Evolutionary conservation across 2,113 vertebrate species (phyloP), one percentile per base, ranked within the genome.

Genomic region (Eonycteris spelaea): DNA sequence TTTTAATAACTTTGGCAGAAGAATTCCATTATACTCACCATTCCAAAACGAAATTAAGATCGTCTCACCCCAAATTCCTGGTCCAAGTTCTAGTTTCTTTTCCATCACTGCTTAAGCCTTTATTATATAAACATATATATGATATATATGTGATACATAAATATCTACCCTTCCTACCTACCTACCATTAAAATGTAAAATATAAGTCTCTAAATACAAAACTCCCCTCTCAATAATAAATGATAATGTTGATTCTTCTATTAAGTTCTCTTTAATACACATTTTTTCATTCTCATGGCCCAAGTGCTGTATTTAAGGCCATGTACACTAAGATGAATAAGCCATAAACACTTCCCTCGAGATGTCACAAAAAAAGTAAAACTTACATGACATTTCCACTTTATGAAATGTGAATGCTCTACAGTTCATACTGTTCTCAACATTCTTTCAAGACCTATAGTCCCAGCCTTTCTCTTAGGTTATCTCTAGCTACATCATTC

Each of bases 1-100:
- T 80, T 87, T 80, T 33, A 82, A 89, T 86, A 79, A 57, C 75
- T 11, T 86, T 93, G 43, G 89, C 59, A 90, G 57, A 70, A 93
- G 35, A 93, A 85, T 71, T 68, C 5, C 70, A 35, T 70, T 53
- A 22, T 19, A 84, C 43, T 59, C 51, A 28, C 7, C 26, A 95
- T 82, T 84, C 83, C 40, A 86, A 75, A 85, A 84, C 53, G n/a
- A 80, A 67, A 48, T 63, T 74, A 91, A 83, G 5, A n/a, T 77
- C 18, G 57, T 79, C 43, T 85, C 63, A 63, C 8, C 18, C 28
- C 22, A 57, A 86, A 82, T 88, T 82, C 35, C 12, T 67, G 75
- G 33, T 53, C 30, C 19, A 84, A 48, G 24, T 15, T 91, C 19
- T 57, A 28, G 68, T 51, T 65, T 77, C 26, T 61, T 93, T 85